Base-by-base conservation (phyloP, 2,113 vertebrate genomes). In the Orthonyx spaldingii region DNA sequence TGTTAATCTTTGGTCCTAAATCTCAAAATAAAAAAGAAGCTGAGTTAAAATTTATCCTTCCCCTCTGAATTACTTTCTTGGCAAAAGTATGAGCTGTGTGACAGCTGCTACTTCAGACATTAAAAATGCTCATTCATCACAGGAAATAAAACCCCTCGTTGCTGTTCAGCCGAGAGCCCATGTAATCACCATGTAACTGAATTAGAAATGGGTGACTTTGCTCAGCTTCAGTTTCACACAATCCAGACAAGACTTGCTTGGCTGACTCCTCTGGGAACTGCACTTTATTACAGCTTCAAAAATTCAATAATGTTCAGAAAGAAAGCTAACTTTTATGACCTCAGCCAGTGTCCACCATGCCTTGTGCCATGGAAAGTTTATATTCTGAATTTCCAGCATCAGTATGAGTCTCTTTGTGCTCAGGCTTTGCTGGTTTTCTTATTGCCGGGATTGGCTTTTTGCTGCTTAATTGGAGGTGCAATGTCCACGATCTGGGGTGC, bases 131-230 rank as follows among this genome's bases (percentile, higher is more conserved):
- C 74, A 87, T 92, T 92, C 81, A 89, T 91, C 81, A 89, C 12
- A 82, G 77, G 94, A 94, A 94, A 92, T 86, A 71, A 87, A 94
- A 82, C 35, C 84, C 60, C 56, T 89, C 13, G 1, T 63, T 95
- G 82, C 90, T 89, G 77, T 59, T 82, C 74, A 69, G 93, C 53
- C 0, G 88, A 97, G 97, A 94, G 87, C 56, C 94, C 82, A 71
- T 57, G 86, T 97, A 97, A 98, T 96, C 86, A 97, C 96, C 92
- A 47, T 97, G 95, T 98, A 97, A 97, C 97, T 78, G 95, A 97
- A 97, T 97, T 94, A 97, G 96, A 93, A 90, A 96, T 96, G 41
- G 90, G 96, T 96, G 96, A 92, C 92, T 96, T 95, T 13, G 35
- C 89, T 92, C 83, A 80, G 81, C 92, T 98, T 95, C 24, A 30